Evolutionary conservation across 1,140 invertebrate genomes (phyloP).

Genomic region (Anthonomus grandis): DNA sequence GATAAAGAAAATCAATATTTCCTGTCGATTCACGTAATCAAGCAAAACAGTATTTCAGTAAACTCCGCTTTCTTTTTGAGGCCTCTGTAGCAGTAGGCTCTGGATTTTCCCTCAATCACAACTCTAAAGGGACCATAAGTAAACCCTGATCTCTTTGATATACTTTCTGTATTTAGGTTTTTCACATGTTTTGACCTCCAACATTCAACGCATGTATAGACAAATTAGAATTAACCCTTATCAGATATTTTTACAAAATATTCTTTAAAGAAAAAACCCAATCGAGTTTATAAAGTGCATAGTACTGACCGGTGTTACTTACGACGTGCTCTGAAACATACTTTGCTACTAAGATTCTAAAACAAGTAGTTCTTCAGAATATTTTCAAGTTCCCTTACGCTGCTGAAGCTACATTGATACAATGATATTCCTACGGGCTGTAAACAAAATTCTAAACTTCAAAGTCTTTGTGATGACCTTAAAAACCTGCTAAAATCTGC

Average conservation of each 20-base stretch:
- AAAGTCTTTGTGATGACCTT: slow-evolving; percentile 2
- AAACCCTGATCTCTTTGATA: slow-evolving; percentile 20
- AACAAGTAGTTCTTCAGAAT: slow-evolving; percentile 26
- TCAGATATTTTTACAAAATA: slow-evolving; percentile 15
- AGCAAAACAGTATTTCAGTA: slow-evolving; percentile 33
- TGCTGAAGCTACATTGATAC: slow-evolving; percentile 23
- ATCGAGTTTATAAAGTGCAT: slow-evolving; percentile 7
- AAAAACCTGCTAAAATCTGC: slow-evolving; percentile 3
- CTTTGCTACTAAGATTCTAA: slow-evolving; percentile 10
- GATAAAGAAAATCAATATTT: slow-evolving; percentile 4
- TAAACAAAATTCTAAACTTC: background rate
- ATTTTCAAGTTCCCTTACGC: slow-evolving; percentile 22
- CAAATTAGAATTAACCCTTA: slow-evolving; percentile 7
- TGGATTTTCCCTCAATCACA: slow-evolving; percentile 39
- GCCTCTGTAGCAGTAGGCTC: slow-evolving; percentile 37
- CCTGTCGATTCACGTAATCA: background rate
- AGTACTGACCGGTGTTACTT: slow-evolving; percentile 5
- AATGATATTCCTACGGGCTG: slow-evolving; percentile 26
- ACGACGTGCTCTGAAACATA: background rate
- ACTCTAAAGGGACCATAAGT: slow-evolving; percentile 27
- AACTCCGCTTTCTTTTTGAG: slow-evolving; percentile 40
- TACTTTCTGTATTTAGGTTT: slow-evolving; percentile 6
- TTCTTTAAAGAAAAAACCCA: slow-evolving; percentile 13
- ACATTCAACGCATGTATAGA: slow-evolving; percentile 19
- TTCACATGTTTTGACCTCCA: slow-evolving; percentile 5